A percentile compares a stretch with the other conserved stretches of the same genome.
These are phyloP conservation scores for Drosophila lacicola DNA, from an alignment of 2,888 invertebrate genomes.

Conservation along the genomic window DNA sequence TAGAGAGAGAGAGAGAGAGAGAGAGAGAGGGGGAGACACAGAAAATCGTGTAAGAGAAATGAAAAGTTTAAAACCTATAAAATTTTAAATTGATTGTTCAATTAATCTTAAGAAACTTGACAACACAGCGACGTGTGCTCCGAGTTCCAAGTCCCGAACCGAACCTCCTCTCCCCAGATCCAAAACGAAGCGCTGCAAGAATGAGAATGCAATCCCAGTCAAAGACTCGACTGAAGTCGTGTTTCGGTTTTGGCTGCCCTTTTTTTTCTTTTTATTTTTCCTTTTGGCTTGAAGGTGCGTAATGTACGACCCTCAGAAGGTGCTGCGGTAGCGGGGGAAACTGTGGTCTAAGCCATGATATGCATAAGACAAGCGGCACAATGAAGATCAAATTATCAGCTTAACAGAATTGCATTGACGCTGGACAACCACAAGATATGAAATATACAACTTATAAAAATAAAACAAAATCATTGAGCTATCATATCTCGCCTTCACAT, in stretches of 20 bases:
- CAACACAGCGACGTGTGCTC: constrained; percentile 63
- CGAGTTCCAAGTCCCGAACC: constrained; percentile 17
- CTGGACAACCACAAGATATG: not conserved
- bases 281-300: constrained; percentile 17
- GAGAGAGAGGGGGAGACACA: constrained; percentile 30
- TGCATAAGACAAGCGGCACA: constrained; percentile 23
- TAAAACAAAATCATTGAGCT: constrained; percentile 7
- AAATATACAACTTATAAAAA: not conserved
- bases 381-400: constrained; percentile 27
- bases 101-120: constrained; percentile 84
- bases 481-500: constrained; percentile 1
- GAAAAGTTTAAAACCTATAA: constrained; percentile 83
- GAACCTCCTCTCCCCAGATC: not conserved
- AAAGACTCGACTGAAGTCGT: constrained; percentile 26
- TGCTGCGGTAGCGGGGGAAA: not conserved
- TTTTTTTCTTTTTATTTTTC: constrained; percentile 1
- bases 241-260: constrained; percentile 14
- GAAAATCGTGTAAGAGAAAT: constrained; percentile 72
- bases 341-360: constrained; percentile 11
- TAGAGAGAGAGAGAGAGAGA: not conserved
- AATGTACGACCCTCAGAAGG: constrained; percentile 17
- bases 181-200: constrained; percentile 13
- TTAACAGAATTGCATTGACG: constrained; percentile 3
- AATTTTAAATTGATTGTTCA: constrained; percentile 85
- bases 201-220: constrained; percentile 56